Percentiles rank a stretch among this genome's conserved stretches.
Conservation (phyloP, 2,888 invertebrate species). For the Pyralis farinalis region DNA sequence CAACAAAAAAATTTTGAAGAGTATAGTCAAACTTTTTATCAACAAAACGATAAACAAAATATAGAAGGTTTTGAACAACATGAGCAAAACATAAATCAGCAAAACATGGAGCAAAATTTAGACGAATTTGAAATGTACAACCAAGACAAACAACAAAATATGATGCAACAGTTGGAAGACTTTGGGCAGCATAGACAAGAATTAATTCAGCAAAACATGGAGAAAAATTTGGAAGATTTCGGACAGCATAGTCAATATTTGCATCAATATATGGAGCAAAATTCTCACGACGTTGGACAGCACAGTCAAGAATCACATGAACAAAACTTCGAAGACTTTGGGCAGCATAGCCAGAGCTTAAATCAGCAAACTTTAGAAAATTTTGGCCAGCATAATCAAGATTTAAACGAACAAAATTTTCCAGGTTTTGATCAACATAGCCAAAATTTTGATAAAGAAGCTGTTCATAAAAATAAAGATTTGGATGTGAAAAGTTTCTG, state of each 20-base stretch:
- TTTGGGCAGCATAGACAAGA: conserved; percentile 20
- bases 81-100: conserved; percentile 14
- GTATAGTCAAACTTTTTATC: not conserved
- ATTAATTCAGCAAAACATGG: conserved; percentile 4
- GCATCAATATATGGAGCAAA: conserved; percentile 23
- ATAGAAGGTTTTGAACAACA: conserved; percentile 17
- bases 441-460: conserved; percentile 10
- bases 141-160: conserved; percentile 22
- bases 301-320: conserved; percentile 12
- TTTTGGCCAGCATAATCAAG: not conserved
- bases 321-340: conserved; percentile 9
- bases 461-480: not conserved
- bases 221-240: conserved; percentile 13
- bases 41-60: conserved; percentile 5
- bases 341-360: conserved; percentile 20
- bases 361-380: conserved; percentile 7
- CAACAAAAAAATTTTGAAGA: conserved; percentile 1
- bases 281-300: conserved; percentile 22
- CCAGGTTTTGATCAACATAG: conserved; percentile 16
- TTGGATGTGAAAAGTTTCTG: too few species aligned
- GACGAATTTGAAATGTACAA: conserved; percentile 26
- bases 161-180: conserved; percentile 22
- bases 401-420: conserved; percentile 13
- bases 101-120: conserved; percentile 20
- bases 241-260: conserved; percentile 23